A percentile compares a stretch with the other conserved stretches of the same genome.
phyloP scores from a whole-genome alignment of 2,113 vertebrate genomes.

The Spermophilus dauricus region DNA sequence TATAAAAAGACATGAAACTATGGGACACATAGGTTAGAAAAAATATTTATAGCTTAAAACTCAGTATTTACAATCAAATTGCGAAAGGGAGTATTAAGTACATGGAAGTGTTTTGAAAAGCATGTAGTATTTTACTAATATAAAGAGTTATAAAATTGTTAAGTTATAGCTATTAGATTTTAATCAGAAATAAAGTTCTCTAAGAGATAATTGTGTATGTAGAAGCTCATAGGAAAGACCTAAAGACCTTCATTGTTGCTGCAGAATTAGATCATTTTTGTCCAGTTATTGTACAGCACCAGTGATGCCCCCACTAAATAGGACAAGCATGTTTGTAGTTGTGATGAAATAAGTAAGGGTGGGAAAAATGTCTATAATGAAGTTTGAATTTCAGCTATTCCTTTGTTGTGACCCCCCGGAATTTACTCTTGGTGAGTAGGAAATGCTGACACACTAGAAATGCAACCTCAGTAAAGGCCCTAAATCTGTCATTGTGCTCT shows the following conservation, averaged over 20 bases:
- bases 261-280: slow-evolving; percentile 46
- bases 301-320: slow-evolving; percentile 58
- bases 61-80: slow-evolving; percentile 32
- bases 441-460: slow-evolving; percentile 94
- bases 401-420: slow-evolving; percentile 87
- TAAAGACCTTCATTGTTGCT: slow-evolving; percentile 26
- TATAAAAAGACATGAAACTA: slow-evolving; percentile 22
- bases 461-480: slow-evolving; percentile 92
- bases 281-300: slow-evolving; percentile 46
- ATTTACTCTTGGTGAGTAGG: slow-evolving; percentile 88
- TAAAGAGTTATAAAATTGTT: slow-evolving; percentile 64
- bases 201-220: slow-evolving; percentile 21
- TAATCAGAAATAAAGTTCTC: slow-evolving; percentile 41
- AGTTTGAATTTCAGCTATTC: slow-evolving; percentile 76
- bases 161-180: slow-evolving; percentile 56
- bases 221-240: neutral
- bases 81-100: slow-evolving; percentile 55
- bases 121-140: slow-evolving; percentile 32
- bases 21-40: slow-evolving; percentile 56
- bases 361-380: slow-evolving; percentile 79
- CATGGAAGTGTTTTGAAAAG: slow-evolving; percentile 55
- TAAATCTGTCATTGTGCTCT: slow-evolving; percentile 96
- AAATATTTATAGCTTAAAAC: slow-evolving; percentile 71
- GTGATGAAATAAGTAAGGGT: slow-evolving; percentile 76
- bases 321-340: slow-evolving; percentile 60